Conservation (phyloP, 2,797 vertebrate species). For the Neopelma chrysocephalum region DNA sequence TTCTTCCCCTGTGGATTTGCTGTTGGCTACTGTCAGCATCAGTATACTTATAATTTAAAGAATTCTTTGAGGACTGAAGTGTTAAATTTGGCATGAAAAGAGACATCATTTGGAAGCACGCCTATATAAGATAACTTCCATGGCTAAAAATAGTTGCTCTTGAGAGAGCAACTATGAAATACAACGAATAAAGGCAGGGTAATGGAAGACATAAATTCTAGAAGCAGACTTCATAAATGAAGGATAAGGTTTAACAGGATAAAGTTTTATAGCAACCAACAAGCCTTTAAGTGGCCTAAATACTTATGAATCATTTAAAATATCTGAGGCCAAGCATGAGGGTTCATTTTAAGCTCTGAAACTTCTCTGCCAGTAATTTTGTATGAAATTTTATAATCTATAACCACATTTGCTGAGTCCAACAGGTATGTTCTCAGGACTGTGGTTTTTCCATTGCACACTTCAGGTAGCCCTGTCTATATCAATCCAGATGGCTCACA, state of each 20-base stretch:
- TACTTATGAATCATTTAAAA: background rate
- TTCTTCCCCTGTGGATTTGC: background rate
- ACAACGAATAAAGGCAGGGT: background rate
- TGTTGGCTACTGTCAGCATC: background rate
- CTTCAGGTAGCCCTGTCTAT: background rate
- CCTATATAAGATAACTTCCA: background rate
- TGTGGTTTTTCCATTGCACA: background rate
- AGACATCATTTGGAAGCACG: background rate
- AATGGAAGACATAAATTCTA: slow-evolving; percentile 9
- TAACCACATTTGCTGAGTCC: background rate
- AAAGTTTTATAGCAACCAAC: background rate
- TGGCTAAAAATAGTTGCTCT: background rate
- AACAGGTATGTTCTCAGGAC: background rate
- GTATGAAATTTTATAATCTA: background rate
- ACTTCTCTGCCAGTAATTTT: background rate
- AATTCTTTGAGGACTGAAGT: background rate
- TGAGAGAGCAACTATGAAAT: background rate
- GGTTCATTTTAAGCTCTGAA: slow-evolving; percentile 1
- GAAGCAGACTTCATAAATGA: background rate
- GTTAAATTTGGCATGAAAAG: background rate
- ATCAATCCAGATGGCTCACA: background rate
- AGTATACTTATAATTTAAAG: background rate
- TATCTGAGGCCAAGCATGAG: background rate
- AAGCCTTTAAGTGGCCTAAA: background rate
- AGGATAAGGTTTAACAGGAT: background rate